Conservation (phyloP, 2,797 vertebrate genomes). For the Poeciliopsis paucimaculata region DNA sequence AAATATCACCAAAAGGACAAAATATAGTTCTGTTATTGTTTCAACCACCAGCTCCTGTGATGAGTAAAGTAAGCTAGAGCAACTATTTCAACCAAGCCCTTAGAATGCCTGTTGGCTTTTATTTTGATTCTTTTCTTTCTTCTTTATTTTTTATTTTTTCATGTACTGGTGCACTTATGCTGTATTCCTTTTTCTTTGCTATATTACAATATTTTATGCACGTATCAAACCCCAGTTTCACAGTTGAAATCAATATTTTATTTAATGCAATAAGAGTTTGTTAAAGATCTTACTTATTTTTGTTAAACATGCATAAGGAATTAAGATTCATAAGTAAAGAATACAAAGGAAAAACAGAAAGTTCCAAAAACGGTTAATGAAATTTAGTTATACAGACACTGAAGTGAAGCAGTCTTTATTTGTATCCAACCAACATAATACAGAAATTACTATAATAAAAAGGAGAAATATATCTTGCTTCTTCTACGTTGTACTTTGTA, state of each 20-base stretch:
- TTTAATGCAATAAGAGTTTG: too few relatives aligned
- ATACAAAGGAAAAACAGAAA: background rate
- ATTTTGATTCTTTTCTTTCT: conserved; percentile 10
- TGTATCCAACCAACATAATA: background rate
- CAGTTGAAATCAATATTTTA: conserved; percentile 14
- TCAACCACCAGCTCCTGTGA: conserved; percentile 2
- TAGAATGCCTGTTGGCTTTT: background rate
- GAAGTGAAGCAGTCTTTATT: background rate
- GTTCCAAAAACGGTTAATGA: background rate
- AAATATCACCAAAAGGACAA: conserved; percentile 45
- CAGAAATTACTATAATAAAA: background rate
- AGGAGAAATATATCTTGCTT: background rate
- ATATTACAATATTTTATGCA: conserved; percentile 31
- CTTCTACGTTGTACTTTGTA: background rate
- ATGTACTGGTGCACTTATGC: background rate
- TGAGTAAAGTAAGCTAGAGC: background rate
- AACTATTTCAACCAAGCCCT: background rate
- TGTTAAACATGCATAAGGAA: conserved; percentile 1
- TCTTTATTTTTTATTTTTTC: background rate
- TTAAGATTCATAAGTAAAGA: background rate
- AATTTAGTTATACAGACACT: background rate
- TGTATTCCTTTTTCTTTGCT: background rate
- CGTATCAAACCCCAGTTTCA: conserved; percentile 27
- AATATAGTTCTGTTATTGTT: conserved; percentile 37
- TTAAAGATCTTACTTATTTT: conserved; percentile 1